These are phyloP conservation scores for Periphyllus acericola DNA, from an alignment of 2,888 invertebrate genomes.

Conservation along the genomic window DNA sequence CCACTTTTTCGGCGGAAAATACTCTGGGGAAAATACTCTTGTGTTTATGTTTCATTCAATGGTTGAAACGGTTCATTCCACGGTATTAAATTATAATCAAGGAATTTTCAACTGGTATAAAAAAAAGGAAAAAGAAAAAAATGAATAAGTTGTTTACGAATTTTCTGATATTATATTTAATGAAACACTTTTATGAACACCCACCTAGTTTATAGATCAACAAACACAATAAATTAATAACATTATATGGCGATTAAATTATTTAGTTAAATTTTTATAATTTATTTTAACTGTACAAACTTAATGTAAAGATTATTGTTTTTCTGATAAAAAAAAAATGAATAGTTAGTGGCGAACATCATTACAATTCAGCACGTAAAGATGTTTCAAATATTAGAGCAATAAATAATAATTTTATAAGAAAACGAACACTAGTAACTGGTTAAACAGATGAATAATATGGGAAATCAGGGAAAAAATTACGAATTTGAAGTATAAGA, in stretches of 20 bases:
- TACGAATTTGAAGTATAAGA: no score
- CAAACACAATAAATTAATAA: conserved; percentile 28
- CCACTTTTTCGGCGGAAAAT: background rate
- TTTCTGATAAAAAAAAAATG: no score
- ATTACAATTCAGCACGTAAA: no score
- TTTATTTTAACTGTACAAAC: no score
- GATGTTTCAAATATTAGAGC: no score
- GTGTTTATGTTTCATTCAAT: background rate
- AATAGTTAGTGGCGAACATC: no score
- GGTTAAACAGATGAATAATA: no score
- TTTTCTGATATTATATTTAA: conserved; percentile 11
- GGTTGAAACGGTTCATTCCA: conserved; percentile 1
- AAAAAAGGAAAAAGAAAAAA: conserved; percentile 11
- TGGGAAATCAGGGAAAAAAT: no score
- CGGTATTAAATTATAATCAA: conserved; percentile 29
- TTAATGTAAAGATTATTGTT: no score
- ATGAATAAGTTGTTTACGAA: background rate
- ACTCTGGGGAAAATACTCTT: background rate
- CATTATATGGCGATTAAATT: background rate
- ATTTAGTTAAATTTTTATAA: no score
- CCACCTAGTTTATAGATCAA: conserved; percentile 1
- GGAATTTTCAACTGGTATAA: conserved; percentile 8
- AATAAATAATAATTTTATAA: no score
- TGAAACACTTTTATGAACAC: background rate
- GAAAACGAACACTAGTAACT: no score